Base-by-base conservation (phyloP, 2,888 invertebrate species). In the Scelioninae gen. 2 region DNA sequence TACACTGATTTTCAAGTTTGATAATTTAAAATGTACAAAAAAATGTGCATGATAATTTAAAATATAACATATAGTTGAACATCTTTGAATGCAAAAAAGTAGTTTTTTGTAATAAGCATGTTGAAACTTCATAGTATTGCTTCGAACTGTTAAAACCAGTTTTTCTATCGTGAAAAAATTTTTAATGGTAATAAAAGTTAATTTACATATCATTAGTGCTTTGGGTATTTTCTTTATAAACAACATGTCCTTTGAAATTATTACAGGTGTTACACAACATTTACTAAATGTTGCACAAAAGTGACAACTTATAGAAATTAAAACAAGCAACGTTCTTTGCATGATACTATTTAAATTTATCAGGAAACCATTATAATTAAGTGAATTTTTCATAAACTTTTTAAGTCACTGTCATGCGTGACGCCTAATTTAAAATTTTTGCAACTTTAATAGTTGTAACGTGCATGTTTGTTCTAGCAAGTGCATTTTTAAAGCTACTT, bases 251-350 rank as follows among this genome's bases (percentile, higher is more conserved):
- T 43, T 22, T 48, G 10, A 11, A 39, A 22, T 22, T 2, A 6
- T 25, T 16, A 10, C 9, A 45, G 10, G 35, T 13, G 48, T 57
- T 65, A 48, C 31, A 39, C 65, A 65, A 18, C 11, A 45, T 53
- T 65, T 52, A 55, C 16, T 46, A 55, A 57, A 57, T 48, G 55
- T 65, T 55, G 48, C 48, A 25, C 31, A 65, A 55, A 46, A 48
- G 48, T 28, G 41, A 28, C 37, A 39, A 61, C 60, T 50, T 41
- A 16, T 35, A 11, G 18, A 9, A 2, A 25, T 2, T 31, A 25
- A 0, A 52, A 43, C 48, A 3, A 28, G 28, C 19, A 31, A 43
- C 46, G 11, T 45, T 18, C 9, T 35, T 46, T 55, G 64, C 64
- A 64, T 64, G 64, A 37, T 46, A 63, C 43, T 63, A 18, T 39